Base-by-base conservation (phyloP, 2,888 invertebrate species). In the Laothoe populi region DNA sequence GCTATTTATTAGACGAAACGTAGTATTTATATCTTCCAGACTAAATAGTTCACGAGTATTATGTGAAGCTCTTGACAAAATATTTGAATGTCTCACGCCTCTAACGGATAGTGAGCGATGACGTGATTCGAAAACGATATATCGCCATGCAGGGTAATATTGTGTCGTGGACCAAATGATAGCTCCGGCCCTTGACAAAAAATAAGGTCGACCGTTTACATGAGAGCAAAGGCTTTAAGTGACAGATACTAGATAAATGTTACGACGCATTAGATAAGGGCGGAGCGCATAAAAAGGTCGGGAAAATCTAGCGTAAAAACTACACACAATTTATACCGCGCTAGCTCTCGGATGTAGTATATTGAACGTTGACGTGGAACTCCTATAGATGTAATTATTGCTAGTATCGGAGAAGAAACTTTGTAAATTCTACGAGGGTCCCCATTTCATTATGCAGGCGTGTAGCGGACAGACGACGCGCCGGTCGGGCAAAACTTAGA, bases 231-330 rank as follows among this genome's bases (percentile, higher is more conserved):
- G 83, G 87, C 86, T 89, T 89, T 86, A 90, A 90, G 87, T 90
- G 90, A 90, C 90, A 90, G 87, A 90, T 89, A 84, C 87, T 88
- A 90, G 91, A 91, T 91, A 91, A 90, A 91, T 90, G 88, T 88
- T 86, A 89, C 88, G 84, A 82, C 87, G 80, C 80, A 77, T 83
- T 81, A 88, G 88, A 90, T 88, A 88, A 85, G 86, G 85, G 80
- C 75, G 76, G 73, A 80, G 67, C 81, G 79, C 80, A 82, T 81
- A 83, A 83, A 88, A 84, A 83, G 75, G 71, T 77, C 75, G 75
- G 70, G 72, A 72, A 75, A 78, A 74, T 71, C 70, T 75, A 72
- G 72, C 70, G 71, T 74, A 81, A 82, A 81, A 81, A 81, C 74
- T 79, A 77, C 78, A 77, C 65, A 66, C 66, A 73, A 72, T 72